Evolutionary conservation across 2,888 invertebrate species (phyloP), one percentile per base, ranked within the genome.

Genomic region (Poecilus cupreus): DNA sequence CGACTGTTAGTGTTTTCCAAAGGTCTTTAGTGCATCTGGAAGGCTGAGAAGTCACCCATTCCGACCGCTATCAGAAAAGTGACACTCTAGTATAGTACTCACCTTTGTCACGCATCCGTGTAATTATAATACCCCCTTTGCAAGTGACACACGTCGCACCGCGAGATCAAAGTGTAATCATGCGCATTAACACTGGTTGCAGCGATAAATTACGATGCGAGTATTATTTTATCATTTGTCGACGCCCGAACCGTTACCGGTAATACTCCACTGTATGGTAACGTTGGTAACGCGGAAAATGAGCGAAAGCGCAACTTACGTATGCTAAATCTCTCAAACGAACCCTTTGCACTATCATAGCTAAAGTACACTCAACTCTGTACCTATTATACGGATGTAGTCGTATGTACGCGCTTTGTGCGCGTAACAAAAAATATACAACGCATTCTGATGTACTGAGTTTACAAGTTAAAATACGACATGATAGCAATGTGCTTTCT

Each of bases 221-320:
- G 16, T 22, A 57, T 60, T 57, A 78, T 64, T 78, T 78, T 43
- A 60, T 57, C 60, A 78, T 78, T 78, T 78, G 57, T 78, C 68
- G 57, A 57, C 57, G 57, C 24, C 20, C 8, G 22, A 57, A 57
- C 20, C 57, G 6, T 24, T 57, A 57, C 57, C 57, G 57, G 24
- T 57, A 57, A 11, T 46, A 46, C 46, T 10, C 57, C 3, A 3
- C 8, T 3, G 11, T 16, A 18, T 54, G 18, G 11, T 57, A 57
- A 22, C 24, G 5, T 18, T 51, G 18, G 51, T 43, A 51, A 13
- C 2, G 16, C 6, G 60, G 18, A 60, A 57, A 26, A 26, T 26
- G 60, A 32, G 32, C 5, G 32, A 32, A 32, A 32, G 32, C 32
- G 4, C 1, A 3, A 60, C 24, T 26, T 16, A 57, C 64, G 37